Evolutionary conservation across 23 tunicate genomes (phyloP).

Genomic region (Styela clava): DNA sequence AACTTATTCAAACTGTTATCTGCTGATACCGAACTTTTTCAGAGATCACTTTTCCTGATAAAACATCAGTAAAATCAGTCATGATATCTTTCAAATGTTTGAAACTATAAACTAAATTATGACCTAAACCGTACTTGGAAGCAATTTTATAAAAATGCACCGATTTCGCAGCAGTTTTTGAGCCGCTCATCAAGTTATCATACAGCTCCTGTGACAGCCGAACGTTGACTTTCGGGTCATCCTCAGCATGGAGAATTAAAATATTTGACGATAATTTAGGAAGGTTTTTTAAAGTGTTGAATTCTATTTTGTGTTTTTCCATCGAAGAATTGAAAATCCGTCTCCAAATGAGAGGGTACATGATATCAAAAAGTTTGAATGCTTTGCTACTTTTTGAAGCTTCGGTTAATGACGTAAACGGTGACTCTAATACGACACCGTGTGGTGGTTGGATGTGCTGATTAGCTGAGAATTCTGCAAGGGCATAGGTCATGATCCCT

Average conservation of each 20-base stretch:
- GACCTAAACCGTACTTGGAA: neutral
- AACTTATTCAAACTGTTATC: neutral
- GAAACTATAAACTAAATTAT: conserved; percentile 5
- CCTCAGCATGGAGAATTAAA: conserved; percentile 71
- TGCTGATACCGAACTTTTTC: neutral
- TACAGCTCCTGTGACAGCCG: conserved; percentile 48
- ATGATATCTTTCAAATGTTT: conserved; percentile 2
- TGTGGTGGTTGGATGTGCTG: conserved; percentile 24
- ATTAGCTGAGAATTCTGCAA: conserved; percentile 31
- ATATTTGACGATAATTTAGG: conserved; percentile 15
- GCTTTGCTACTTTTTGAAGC: conserved; percentile 20
- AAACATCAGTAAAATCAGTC: neutral
- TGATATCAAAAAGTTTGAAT: neutral
- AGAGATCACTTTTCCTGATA: neutral
- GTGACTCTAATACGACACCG: conserved; percentile 74
- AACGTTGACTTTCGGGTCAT: conserved; percentile 60
- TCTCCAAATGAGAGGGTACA: conserved; percentile 41
- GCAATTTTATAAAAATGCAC: neutral
- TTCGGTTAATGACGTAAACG: conserved; percentile 49
- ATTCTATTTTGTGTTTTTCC: conserved; percentile 8
- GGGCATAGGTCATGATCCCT: conserved; percentile 49
- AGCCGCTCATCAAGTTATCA: neutral
- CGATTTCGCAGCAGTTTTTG: neutral
- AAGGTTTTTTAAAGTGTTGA: conserved; percentile 35
- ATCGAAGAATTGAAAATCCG: conserved; percentile 23